A percentile compares a stretch with the other conserved stretches of the same genome.
phyloP scores from a whole-genome alignment of 1,140 invertebrate genomes.

The Plodia interpunctella region DNA sequence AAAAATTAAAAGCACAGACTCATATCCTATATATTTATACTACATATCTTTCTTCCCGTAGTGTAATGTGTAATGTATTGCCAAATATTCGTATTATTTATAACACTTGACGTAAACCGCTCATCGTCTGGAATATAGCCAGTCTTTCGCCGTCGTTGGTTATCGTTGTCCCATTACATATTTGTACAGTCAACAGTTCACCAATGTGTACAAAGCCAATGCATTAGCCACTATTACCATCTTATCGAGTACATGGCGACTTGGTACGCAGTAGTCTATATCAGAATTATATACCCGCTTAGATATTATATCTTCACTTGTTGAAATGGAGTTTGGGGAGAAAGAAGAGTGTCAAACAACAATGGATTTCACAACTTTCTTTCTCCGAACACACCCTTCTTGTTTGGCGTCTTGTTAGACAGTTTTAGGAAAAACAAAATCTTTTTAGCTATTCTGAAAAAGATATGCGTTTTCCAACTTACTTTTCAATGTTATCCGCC shows the following conservation, averaged over 20 bases:
- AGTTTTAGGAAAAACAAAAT: not conserved
- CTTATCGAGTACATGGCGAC: no score
- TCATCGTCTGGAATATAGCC: conserved; percentile 32
- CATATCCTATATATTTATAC: not conserved
- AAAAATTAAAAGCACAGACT: not conserved
- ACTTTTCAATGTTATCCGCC: no score
- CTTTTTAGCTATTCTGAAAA: no score
- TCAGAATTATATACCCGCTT: not conserved
- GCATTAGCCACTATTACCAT: no score
- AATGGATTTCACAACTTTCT: not conserved
- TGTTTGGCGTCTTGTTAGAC: not conserved
- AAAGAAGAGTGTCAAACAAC: not conserved
- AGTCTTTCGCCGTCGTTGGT: conserved; percentile 19
- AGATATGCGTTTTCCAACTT: no score
- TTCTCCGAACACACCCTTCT: not conserved
- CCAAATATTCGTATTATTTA: conserved; percentile 47
- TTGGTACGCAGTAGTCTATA: no score
- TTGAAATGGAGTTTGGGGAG: not conserved
- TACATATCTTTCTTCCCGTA: not conserved
- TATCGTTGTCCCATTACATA: not conserved
- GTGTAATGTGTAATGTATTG: conserved; percentile 24
- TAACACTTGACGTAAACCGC: conserved; percentile 36
- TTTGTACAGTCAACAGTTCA: no score
- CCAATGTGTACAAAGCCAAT: no score
- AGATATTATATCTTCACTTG: not conserved